A percentile compares a stretch with the other conserved stretches of the same genome.
phyloP scores from a whole-genome alignment of 2,888 invertebrate genomes.

The Oeneis ivallda region DNA sequence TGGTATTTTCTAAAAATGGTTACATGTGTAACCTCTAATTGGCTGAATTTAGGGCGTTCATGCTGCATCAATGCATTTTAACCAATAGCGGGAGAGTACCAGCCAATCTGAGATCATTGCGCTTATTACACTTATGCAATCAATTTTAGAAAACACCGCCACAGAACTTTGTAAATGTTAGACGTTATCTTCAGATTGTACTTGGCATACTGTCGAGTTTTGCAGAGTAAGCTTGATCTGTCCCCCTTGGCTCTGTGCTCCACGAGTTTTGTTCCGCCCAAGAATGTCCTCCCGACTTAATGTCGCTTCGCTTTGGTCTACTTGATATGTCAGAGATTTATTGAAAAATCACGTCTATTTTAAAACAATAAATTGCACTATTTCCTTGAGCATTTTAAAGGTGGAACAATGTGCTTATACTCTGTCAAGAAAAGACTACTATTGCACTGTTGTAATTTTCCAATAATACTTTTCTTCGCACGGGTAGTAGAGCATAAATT shows the following conservation, averaged over 20 bases:
- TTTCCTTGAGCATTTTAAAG: not conserved
- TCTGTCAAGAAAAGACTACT: too few species aligned
- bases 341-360: not conserved
- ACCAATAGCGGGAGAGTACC: too few species aligned
- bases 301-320: not conserved
- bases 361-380: slow-evolving; percentile 9
- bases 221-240: not conserved
- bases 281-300: not conserved
- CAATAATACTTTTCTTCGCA: too few species aligned
- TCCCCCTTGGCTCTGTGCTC: slow-evolving; percentile 2
- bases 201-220: not conserved
- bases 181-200: not conserved
- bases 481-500: too few species aligned
- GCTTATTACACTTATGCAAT: not conserved
- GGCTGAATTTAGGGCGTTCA: too few species aligned
- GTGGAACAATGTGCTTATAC: too few species aligned
- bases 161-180: slow-evolving; percentile 2
- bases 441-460: too few species aligned
- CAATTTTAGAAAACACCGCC: too few species aligned
- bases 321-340: slow-evolving; percentile 4
- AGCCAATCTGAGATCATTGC: not conserved
- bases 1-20: too few species aligned
- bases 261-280: not conserved
- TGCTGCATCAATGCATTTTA: too few species aligned
- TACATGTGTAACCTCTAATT: too few species aligned